Base-by-base conservation (phyloP, 2,113 vertebrate genomes). In the Lasiurus cinereus region DNA sequence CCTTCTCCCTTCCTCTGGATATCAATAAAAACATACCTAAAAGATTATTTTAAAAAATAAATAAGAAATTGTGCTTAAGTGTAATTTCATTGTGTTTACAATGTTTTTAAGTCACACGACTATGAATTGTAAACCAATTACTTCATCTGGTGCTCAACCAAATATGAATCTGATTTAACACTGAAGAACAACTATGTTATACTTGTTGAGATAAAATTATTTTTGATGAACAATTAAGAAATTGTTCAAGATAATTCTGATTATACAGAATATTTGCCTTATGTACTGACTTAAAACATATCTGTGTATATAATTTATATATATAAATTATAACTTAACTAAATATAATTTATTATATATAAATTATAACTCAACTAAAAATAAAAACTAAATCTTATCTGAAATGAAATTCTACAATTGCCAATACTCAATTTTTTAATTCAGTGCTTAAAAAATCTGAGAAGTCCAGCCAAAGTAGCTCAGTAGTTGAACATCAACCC, bases 351-450 rank as follows among this genome's bases (percentile, higher is more conserved):
- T 62, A 90, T 64, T 39, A 39, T 77, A 76, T 15, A 33, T 48
- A 62, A 59, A 69, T 74, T 86, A n/a, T 56, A 72, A 7, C 43
- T 83, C 62, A 79, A 88, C 21, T 92, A 77, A 95, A 64, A 88
- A 24, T 48, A 76, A 80, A 94, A 89, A 72, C 8, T 48, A 89
- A 87, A 13, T n/a, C 67, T 86, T 52, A 74, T 24, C 62, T 77
- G 69, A 87, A 90, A 90, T 66, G 29, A 56, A 83, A 78, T 54
- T 83, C 76, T 54, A 64, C 27, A n/a, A n/a, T 66, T 22, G 22
- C 46, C 19, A 76, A 56, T 91, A 33, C 64, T 69, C 54, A 31
- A 79, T 73, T 85, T 77, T 18, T 91, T 46, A 83, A 93, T 66
- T 87, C 19, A 92, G 13, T 73, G 29, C 31, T 83, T 82, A 29